Percentiles rank a stretch among this genome's conserved stretches.
Conservation (phyloP, 2,113 vertebrate genomes). For the Choloepus hoffmanni region DNA sequence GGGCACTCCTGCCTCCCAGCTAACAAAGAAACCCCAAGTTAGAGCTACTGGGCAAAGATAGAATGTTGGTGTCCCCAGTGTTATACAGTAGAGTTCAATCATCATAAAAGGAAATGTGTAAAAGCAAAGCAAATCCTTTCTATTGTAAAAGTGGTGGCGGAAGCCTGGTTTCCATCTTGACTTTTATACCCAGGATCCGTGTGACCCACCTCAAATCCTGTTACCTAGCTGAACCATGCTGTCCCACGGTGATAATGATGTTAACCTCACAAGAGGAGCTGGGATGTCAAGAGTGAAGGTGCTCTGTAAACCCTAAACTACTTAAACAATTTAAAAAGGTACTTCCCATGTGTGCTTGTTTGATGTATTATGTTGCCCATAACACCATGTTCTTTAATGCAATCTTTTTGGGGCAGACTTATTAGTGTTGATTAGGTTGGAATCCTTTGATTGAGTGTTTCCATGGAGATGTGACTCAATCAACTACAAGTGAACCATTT, state of each 20-base stretch:
- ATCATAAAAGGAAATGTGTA: background rate
- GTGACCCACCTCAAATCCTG: background rate
- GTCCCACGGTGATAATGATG: background rate
- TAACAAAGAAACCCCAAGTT: background rate
- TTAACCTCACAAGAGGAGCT: background rate
- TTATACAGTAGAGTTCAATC: background rate
- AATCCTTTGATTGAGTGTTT: no score
- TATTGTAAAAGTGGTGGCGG: background rate
- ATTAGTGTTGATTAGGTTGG: no score
- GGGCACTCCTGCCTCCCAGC: background rate
- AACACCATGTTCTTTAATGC: no score
- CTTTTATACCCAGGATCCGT: background rate
- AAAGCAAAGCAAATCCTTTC: background rate
- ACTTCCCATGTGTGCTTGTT: background rate
- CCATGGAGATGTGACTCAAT: no score
- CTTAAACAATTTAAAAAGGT: background rate
- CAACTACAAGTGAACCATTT: no score
- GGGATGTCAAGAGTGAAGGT: background rate
- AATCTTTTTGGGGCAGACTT: no score
- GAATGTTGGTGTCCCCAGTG: background rate
- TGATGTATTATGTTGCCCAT: no score
- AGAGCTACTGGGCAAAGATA: background rate
- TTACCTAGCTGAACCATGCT: background rate
- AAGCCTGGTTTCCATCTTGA: background rate
- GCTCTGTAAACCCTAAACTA: background rate